These are phyloP conservation scores for Epinephelus coioides DNA, from an alignment of 2,797 vertebrate species.

Conservation along the genomic window DNA sequence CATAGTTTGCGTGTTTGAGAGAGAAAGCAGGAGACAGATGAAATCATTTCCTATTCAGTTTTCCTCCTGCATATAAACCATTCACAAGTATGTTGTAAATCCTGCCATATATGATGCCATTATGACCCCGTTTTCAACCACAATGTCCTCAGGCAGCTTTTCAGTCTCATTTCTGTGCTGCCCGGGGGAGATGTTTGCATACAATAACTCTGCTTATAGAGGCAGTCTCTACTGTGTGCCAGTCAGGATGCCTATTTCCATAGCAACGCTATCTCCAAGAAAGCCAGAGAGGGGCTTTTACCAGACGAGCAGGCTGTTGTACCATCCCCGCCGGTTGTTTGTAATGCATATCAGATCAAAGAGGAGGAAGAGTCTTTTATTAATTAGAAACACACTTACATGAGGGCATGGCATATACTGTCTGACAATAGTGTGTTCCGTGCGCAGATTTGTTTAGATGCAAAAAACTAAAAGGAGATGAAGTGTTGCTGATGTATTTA, in stretches of 20 bases:
- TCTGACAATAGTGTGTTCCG: not conserved
- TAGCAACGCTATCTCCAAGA: conserved; percentile 74
- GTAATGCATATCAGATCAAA: conserved; percentile 42
- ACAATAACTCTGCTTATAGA: conserved; percentile 49
- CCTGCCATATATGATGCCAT: conserved; percentile 24
- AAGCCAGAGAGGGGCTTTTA: conserved; percentile 59
- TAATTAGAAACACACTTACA: conserved; percentile 21
- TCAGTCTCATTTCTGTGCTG: conserved; percentile 49
- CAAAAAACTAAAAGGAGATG: not conserved
- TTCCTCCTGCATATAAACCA: conserved; percentile 17
- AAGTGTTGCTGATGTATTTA: too few species aligned
- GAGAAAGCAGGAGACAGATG: not conserved
- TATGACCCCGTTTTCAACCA: conserved; percentile 13
- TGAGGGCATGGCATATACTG: not conserved
- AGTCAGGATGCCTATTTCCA: conserved; percentile 70
- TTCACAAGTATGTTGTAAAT: conserved; percentile 21
- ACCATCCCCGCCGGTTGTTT: conserved; percentile 36
- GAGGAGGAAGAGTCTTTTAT: conserved; percentile 12
- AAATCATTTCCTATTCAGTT: conserved; percentile 6
- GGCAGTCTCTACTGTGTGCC: conserved; percentile 45
- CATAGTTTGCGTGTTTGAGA: not conserved
- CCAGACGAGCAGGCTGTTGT: conserved; percentile 44
- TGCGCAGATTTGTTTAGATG: not conserved
- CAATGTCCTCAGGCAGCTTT: conserved; percentile 26
- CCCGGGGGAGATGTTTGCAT: conserved; percentile 54